Conservation (phyloP, 1,140 invertebrate species). For the Sarcophaga bullata region DNA sequence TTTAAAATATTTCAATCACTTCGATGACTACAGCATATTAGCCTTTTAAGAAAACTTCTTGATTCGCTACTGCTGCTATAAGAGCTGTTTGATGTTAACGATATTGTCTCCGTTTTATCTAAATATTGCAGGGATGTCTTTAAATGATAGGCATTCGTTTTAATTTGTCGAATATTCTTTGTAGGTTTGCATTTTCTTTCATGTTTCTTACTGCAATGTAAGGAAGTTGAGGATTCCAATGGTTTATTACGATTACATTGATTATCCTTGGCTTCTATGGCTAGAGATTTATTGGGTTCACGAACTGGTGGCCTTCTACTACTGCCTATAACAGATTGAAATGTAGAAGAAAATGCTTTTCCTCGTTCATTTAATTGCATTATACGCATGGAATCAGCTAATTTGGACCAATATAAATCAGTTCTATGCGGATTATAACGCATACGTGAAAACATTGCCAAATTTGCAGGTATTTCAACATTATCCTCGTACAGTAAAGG, state of each 20-base stretch:
- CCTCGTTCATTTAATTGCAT: neutral
- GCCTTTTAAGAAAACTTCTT: neutral
- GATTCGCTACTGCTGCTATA: neutral
- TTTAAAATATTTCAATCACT: too few species aligned
- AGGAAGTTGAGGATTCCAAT: too few species aligned
- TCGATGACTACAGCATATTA: neutral
- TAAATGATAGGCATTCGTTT: neutral
- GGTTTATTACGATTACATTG: too few species aligned
- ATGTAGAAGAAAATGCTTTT: neutral
- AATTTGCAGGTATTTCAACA: slow-evolving; percentile 68
- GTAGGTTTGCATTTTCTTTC: neutral
- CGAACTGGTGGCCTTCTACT: neutral
- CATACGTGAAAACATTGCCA: slow-evolving; percentile 69
- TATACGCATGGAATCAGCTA: slow-evolving; percentile 65
- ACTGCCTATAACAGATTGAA: neutral
- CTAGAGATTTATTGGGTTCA: neutral
- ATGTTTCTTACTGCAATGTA: neutral
- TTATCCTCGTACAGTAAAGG: slow-evolving; percentile 73
- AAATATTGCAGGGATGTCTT: neutral
- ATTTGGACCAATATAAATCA: slow-evolving; percentile 70
- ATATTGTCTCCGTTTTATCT: neutral
- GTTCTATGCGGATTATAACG: slow-evolving; percentile 69
- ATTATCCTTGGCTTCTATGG: neutral
- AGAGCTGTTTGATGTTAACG: neutral
- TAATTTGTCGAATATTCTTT: neutral